Evolutionary conservation across 2,113 vertebrate species (phyloP).

Genomic region (Actinemys pallida): DNA sequence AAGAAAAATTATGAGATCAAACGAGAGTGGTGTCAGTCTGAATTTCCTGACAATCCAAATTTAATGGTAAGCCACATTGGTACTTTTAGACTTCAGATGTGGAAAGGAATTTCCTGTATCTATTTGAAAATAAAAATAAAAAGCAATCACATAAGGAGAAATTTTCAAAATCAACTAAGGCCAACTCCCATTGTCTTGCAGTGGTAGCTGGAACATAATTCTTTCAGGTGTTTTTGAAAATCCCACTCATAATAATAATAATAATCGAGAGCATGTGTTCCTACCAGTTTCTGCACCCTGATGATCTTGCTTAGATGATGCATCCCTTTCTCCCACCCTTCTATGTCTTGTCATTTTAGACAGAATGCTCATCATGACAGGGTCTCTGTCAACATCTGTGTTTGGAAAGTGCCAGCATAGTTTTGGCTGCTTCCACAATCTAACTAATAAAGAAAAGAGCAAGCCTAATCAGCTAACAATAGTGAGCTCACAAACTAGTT

Average conservation of each 20-base stretch:
- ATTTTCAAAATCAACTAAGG: not conserved
- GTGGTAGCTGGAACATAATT: not conserved
- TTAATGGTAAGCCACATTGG: not conserved
- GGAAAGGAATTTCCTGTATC: not conserved
- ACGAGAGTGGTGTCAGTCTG: too few species aligned
- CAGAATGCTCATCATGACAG: not conserved
- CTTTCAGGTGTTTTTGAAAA: not conserved
- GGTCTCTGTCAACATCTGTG: not conserved
- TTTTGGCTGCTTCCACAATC: not conserved
- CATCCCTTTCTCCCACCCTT: not conserved
- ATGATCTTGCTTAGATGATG: not conserved
- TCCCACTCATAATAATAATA: not conserved
- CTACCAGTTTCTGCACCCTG: not conserved
- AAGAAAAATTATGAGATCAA: not conserved
- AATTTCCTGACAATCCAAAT: not conserved
- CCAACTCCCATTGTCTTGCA: not conserved
- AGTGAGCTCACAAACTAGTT: not conserved
- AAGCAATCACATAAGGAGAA: not conserved
- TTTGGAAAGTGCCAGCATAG: not conserved
- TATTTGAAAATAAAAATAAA: not conserved
- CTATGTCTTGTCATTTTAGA: not conserved
- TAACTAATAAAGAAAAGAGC: not conserved
- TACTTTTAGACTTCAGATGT: not conserved
- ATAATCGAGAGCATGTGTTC: not conserved
- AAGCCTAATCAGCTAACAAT: conserved; percentile 24